Conservation (phyloP, 2,888 invertebrate species). For the Caenorhabditis macrosperma region DNA sequence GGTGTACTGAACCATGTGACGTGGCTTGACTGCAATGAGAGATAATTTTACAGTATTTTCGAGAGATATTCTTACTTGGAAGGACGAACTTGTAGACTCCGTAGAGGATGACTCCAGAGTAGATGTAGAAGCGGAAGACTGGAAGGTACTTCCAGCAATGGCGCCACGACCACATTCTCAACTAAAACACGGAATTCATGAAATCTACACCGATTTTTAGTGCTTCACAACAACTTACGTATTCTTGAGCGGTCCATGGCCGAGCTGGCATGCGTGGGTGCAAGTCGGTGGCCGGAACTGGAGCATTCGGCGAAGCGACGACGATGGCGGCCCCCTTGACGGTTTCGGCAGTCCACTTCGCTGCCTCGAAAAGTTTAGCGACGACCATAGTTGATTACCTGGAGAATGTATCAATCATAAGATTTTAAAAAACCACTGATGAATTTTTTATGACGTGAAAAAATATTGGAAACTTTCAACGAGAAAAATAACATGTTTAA, state of each 20-base stretch:
- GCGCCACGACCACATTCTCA: constrained; percentile 78
- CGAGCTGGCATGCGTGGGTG: constrained; percentile 77
- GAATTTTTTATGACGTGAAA: constrained; percentile 7
- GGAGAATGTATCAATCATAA: background rate
- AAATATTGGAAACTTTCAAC: no score
- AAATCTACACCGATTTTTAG: background rate
- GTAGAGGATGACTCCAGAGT: constrained; percentile 76
- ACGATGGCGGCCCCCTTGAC: constrained; percentile 72
- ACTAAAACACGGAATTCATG: constrained; percentile 43
- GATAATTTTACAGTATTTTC: background rate
- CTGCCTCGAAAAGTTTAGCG: constrained; percentile 72
- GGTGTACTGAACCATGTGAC: constrained; percentile 74
- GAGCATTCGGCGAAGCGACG: constrained; percentile 72
- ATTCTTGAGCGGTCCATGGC: constrained; percentile 76
- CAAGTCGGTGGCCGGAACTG: constrained; percentile 74
- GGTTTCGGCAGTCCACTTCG: constrained; percentile 76
- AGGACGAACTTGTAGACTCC: constrained; percentile 78
- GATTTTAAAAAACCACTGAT: background rate
- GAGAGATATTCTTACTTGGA: constrained; percentile 66
- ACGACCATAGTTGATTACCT: constrained; percentile 72
- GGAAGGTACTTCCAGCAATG: constrained; percentile 77
- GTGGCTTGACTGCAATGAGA: constrained; percentile 75
- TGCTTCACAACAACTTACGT: constrained; percentile 59
- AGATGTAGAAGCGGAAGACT: constrained; percentile 78
- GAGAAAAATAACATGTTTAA: no score